Conservation (phyloP, 2,888 invertebrate species). For the Rosalia funebris region DNA sequence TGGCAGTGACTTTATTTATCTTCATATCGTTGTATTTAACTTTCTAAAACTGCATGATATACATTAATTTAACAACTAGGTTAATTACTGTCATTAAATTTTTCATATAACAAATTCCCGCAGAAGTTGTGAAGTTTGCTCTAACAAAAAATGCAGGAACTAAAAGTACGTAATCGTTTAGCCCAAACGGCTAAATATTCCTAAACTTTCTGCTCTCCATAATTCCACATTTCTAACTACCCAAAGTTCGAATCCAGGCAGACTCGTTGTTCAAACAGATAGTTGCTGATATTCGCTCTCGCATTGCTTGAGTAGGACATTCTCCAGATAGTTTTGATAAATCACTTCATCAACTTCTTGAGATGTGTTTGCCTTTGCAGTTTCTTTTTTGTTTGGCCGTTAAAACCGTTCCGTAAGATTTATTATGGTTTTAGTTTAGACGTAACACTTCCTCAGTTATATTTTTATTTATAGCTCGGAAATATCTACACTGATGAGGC, state of each 20-base stretch:
- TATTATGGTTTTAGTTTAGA: neutral
- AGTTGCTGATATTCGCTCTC: conserved; percentile 1
- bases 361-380: neutral
- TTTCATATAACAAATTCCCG: too few species aligned
- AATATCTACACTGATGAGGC: neutral
- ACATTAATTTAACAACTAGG: too few species aligned
- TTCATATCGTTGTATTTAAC: too few species aligned
- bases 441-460: too few species aligned
- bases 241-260: neutral
- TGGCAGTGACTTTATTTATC: too few species aligned
- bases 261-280: neutral
- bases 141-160: too few species aligned
- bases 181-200: neutral
- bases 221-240: neutral
- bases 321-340: conserved; percentile 6
- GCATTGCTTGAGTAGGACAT: neutral
- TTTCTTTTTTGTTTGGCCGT: neutral
- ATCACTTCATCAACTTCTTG: neutral
- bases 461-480: neutral
- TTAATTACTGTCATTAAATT: too few species aligned
- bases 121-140: too few species aligned
- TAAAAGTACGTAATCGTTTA: too few species aligned
- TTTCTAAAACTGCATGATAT: too few species aligned
- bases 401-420: neutral
- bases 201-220: neutral